A percentile compares a stretch with the other conserved stretches of the same genome.
Conservation (phyloP, 2,113 vertebrate species). For the Etheostoma spectabile region DNA sequence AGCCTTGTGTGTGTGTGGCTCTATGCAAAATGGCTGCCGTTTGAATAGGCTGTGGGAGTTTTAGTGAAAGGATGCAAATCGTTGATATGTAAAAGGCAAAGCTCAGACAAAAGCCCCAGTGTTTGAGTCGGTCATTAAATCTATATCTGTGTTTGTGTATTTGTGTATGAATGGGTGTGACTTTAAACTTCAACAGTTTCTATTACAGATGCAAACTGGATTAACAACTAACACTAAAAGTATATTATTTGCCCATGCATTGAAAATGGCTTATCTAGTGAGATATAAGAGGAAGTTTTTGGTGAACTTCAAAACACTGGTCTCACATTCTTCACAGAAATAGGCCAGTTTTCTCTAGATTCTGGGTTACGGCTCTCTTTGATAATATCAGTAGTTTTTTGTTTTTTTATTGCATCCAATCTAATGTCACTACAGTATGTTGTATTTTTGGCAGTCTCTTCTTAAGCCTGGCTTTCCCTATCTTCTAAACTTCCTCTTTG, state of each 20-base stretch:
- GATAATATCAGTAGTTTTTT: background rate
- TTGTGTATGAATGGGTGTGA: slow-evolving; percentile 13
- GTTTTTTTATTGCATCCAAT: slow-evolving; percentile 7
- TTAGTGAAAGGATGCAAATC: slow-evolving; percentile 71
- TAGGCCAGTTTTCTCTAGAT: slow-evolving; percentile 11
- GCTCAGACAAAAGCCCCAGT: slow-evolving; percentile 67
- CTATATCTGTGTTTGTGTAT: slow-evolving; percentile 40
- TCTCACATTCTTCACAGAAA: background rate
- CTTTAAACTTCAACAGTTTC: slow-evolving; percentile 5
- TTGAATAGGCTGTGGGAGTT: slow-evolving; percentile 75
- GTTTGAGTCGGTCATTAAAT: slow-evolving; percentile 55
- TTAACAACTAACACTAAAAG: background rate
- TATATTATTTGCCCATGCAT: background rate
- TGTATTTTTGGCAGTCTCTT: background rate
- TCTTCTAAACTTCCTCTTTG: background rate
- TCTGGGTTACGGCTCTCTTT: slow-evolving; percentile 11
- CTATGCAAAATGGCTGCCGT: slow-evolving; percentile 66
- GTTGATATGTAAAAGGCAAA: slow-evolving; percentile 68
- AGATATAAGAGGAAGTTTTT: background rate
- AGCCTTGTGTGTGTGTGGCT: slow-evolving; percentile 61
- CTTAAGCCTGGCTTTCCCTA: background rate
- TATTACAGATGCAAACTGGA: slow-evolving; percentile 13
- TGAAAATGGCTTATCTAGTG: background rate
- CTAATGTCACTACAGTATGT: background rate
- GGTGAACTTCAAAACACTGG: background rate